phyloP scores from a whole-genome alignment of 2,888 invertebrate species.

The Tetheella fluctuosa region DNA sequence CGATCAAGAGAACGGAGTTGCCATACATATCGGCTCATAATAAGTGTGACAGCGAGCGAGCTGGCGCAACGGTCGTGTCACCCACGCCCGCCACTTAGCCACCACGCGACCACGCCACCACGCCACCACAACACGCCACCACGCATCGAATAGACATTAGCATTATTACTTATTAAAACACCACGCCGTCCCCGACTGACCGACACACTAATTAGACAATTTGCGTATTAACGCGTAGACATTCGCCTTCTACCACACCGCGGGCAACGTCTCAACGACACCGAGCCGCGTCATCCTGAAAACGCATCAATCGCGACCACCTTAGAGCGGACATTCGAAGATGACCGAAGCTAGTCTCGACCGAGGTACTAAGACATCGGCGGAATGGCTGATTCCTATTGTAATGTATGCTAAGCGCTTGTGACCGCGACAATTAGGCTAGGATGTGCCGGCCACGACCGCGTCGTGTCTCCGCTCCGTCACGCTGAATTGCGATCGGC shows the following conservation, averaged over 20 bases:
- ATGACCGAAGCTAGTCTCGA: slow-evolving; percentile 40
- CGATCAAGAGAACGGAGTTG: slow-evolving; percentile 36
- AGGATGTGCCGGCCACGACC: slow-evolving; percentile 54
- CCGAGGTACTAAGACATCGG: slow-evolving; percentile 61
- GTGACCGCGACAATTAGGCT: slow-evolving; percentile 76
- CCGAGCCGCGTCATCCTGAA: slow-evolving; percentile 22
- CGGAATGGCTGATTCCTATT: slow-evolving; percentile 70
- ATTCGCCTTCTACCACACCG: slow-evolving; percentile 27
- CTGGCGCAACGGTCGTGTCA: slow-evolving; percentile 21
- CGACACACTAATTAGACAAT: slow-evolving; percentile 76
- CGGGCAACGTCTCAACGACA: slow-evolving; percentile 23
- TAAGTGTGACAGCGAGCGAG: slow-evolving; percentile 24
- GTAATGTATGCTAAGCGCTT: slow-evolving; percentile 77
- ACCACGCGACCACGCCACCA: slow-evolving; percentile 19
- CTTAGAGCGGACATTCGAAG: slow-evolving; percentile 38
- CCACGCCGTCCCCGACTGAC: slow-evolving; percentile 47
- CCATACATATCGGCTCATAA: slow-evolving; percentile 49
- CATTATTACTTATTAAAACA: slow-evolving; percentile 65
- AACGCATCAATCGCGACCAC: slow-evolving; percentile 23
- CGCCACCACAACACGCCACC: slow-evolving; percentile 14
- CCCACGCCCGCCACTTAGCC: slow-evolving; percentile 22
- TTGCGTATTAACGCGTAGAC: slow-evolving; percentile 64
- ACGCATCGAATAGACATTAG: slow-evolving; percentile 49
- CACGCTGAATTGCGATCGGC: slow-evolving; percentile 64
- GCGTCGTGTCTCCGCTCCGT: slow-evolving; percentile 57